Evolutionary conservation across 1,140 invertebrate genomes (phyloP), one percentile per base, ranked within the genome.

Genomic region (Leucophenga varia): DNA sequence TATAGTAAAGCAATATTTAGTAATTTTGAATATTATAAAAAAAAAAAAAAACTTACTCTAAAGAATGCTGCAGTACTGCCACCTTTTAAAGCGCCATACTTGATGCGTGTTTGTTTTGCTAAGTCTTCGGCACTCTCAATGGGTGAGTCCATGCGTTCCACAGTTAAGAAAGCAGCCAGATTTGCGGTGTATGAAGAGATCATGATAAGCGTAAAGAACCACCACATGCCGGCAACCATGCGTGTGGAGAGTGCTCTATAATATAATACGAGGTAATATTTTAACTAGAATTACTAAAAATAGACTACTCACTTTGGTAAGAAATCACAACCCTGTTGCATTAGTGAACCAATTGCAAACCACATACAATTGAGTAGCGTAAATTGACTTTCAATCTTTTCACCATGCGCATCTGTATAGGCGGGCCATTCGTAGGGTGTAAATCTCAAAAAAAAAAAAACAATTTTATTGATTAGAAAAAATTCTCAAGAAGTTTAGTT

Each of bases 111-210:
- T 76, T 98, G 95, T 75, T 94, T 95, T 7, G 94, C 92, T 36
- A 98, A 79, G 78, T 98, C 96, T 74, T 98, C 94, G 1, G 93
- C 91, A 63, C 87, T 92, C 75, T 96, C 90, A 43, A 99, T 98
- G 5, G 95, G 93, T 1, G 93, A 93, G 72, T 96, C 91, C 87
- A 98, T 93, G 55, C 93, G 80, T 73, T 97, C 94, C 4, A 97
- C 94, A 1, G 95, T 98, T 4, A 99, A 77, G 77, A 98, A 98
- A 19, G 96, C 95, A 16, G 96, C 96, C 59, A 98, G 80, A 76
- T 98, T 97, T 22, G 95, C 95, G 18, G 95, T 98, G 77, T 98
- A 98, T 1, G 94, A 97, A 12, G 94, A 97, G 64, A 98, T 97
- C 87, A 98, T 96, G 59, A 98, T 97, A 13, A 98, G 79, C 1